Percentiles rank a stretch among this genome's conserved stretches.
These are phyloP conservation scores for Carassius auratus DNA, from an alignment of 2,113 vertebrate species.

Conservation along the genomic window DNA sequence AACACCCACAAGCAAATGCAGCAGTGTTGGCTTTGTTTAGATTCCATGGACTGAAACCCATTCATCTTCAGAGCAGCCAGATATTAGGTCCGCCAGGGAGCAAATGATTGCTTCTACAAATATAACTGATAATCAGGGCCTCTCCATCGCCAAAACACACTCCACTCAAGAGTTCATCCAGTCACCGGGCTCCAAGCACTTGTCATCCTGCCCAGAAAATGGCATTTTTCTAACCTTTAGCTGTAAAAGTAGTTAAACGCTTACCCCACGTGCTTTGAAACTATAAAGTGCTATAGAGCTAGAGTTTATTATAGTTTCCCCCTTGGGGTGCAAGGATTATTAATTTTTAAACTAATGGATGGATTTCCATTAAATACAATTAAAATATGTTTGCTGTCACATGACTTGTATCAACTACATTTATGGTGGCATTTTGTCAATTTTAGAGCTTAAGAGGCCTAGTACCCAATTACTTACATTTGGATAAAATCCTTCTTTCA, in stretches of 20 bases:
- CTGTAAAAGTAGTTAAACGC: slow-evolving; percentile 40
- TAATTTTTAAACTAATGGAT: background rate
- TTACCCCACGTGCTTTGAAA: slow-evolving; percentile 70
- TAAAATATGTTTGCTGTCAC: background rate
- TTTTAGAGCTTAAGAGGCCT: background rate
- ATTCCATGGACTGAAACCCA: slow-evolving; percentile 62
- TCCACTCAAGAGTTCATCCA: slow-evolving; percentile 58
- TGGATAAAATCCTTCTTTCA: background rate
- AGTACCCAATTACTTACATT: background rate
- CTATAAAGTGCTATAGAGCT: background rate
- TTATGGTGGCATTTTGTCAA: background rate
- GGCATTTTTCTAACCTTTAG: slow-evolving; percentile 55
- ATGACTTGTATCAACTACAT: background rate
- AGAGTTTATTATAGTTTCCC: background rate
- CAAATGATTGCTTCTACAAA: slow-evolving; percentile 76
- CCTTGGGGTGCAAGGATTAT: background rate
- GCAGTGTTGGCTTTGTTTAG: slow-evolving; percentile 64
- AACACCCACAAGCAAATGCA: slow-evolving; percentile 71
- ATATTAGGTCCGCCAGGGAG: slow-evolving; percentile 64
- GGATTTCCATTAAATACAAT: background rate
- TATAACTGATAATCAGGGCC: slow-evolving; percentile 75
- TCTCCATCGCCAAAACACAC: slow-evolving; percentile 71
- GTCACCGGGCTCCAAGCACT: slow-evolving; percentile 47
- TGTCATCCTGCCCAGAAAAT: slow-evolving; percentile 59
- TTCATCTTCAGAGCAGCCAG: slow-evolving; percentile 68